Evolutionary conservation across 2,113 vertebrate genomes (phyloP).

Genomic region (Anthoscopus minutus): DNA sequence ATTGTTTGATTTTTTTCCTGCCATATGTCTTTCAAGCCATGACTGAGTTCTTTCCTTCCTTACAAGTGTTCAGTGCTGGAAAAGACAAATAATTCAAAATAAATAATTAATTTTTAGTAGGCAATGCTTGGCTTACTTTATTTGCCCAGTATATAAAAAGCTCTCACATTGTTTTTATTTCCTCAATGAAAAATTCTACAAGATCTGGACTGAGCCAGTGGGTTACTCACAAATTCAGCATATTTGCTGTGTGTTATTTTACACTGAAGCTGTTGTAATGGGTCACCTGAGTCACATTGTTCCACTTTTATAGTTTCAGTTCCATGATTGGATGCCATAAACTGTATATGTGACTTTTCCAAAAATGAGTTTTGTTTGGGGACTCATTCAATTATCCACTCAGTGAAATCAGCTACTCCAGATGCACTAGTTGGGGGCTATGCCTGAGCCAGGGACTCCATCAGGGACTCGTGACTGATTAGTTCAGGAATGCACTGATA

Average conservation of each 20-base stretch:
- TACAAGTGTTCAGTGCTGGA: neutral
- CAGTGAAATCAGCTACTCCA: neutral
- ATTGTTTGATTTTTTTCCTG: neutral
- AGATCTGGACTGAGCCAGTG: neutral
- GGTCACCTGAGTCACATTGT: slow-evolving; percentile 26
- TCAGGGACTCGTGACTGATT: neutral
- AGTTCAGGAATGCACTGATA: neutral
- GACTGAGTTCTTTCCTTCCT: neutral
- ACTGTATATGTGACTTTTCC: neutral
- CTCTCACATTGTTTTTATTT: neutral
- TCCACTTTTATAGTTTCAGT: neutral
- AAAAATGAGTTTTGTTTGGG: neutral
- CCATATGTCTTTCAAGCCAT: neutral
- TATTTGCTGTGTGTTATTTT: neutral
- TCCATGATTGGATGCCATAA: neutral
- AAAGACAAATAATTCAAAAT: neutral
- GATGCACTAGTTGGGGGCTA: neutral
- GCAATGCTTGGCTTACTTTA: slow-evolving; percentile 3
- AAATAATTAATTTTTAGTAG: neutral
- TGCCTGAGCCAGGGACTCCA: neutral
- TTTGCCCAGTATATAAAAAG: neutral
- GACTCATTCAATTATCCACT: neutral
- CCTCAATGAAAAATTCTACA: neutral
- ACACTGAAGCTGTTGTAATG: neutral
- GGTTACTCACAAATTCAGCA: neutral